Evolutionary conservation across 2,797 vertebrate species (phyloP), one percentile per base, ranked within the genome.

Genomic region (Dendrocincla tyrannina): DNA sequence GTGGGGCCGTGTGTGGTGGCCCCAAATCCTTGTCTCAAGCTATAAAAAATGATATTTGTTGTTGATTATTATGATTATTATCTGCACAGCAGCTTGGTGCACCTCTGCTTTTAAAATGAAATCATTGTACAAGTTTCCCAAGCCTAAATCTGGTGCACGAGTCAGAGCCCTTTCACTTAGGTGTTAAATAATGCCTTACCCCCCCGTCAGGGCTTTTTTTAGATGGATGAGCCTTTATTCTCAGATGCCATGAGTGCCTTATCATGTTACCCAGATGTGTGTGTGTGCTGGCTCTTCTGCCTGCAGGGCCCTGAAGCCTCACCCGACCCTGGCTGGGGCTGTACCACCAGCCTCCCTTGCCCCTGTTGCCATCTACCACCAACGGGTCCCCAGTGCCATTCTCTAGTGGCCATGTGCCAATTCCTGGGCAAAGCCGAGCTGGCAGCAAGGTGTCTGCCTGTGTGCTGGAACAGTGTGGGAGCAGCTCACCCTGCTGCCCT

Each of bases 391-490:
- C n/a, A 13, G 52, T 3, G 64, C 30, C 1, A 1, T 13, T n/a
- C 27, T 63, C 35, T 44, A 23, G 69, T 1, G 4, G 44, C n/a
- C 77, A 5, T 0, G 3, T 44, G 66, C 69, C 59, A 22, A 1
- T 27, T 25, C 12, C 66, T 8, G 77, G 47, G 32, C 56, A 55
- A 47, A 75, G 66, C 27, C 63, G 11, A 14, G n/a, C 52, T 2
- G 1, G 13, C 20, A 42, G n/a, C 16, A 3, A 22, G 17, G 39
- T 5, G 2, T 30, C 67, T 62, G 69, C 18, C 33, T 2, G 0
- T 13, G 35, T 30, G 32, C 28, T 2, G 0, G 9, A 44, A 44
- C 46, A 32, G 23, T 1, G 0, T 0, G 5, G 70, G 66, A 44
- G n/a, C 16, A 3, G 0, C 68, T 60, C 5, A 1, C 20, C 13